These are phyloP conservation scores for Lampris incognitus DNA, from an alignment of 2,113 vertebrate species.

Conservation along the genomic window DNA sequence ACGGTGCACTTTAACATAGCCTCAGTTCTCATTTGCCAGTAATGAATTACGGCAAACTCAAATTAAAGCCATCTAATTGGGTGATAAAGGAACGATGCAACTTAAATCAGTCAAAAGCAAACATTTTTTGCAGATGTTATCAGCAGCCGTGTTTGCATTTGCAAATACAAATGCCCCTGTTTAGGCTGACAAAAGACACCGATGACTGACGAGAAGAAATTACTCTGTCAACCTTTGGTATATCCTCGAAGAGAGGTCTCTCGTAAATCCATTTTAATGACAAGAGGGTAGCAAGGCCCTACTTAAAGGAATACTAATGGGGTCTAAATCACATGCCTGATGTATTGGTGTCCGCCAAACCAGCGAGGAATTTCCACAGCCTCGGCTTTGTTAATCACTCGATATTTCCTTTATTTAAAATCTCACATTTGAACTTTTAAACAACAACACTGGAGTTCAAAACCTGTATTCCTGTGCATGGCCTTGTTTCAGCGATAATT, in stretches of 20 bases:
- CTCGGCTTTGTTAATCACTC: constrained; percentile 46
- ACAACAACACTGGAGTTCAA: neutral
- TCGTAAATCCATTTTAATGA: constrained; percentile 65
- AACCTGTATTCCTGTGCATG: constrained; percentile 1
- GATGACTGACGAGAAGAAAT: constrained; percentile 42
- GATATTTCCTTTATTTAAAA: constrained; percentile 61
- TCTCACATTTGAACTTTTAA: constrained; percentile 38
- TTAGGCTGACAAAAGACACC: constrained; percentile 1
- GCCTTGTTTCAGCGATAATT: neutral
- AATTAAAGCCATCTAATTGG: neutral
- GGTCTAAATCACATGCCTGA: constrained; percentile 53
- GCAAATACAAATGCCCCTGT: neutral
- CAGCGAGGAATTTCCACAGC: constrained; percentile 59
- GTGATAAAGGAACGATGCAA: neutral
- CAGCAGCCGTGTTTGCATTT: neutral
- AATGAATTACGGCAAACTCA: neutral
- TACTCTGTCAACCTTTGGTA: constrained; percentile 18
- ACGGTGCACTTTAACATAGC: constrained; percentile 5
- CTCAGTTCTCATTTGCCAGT: neutral
- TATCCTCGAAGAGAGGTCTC: constrained; percentile 39
- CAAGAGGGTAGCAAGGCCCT: constrained; percentile 32
- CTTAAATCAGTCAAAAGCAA: neutral
- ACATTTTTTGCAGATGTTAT: neutral
- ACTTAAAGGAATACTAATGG: constrained; percentile 68
- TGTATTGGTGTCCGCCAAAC: constrained; percentile 21